These are phyloP conservation scores for Tachina lurida DNA, from an alignment of 2,888 invertebrate species.

Conservation along the genomic window DNA sequence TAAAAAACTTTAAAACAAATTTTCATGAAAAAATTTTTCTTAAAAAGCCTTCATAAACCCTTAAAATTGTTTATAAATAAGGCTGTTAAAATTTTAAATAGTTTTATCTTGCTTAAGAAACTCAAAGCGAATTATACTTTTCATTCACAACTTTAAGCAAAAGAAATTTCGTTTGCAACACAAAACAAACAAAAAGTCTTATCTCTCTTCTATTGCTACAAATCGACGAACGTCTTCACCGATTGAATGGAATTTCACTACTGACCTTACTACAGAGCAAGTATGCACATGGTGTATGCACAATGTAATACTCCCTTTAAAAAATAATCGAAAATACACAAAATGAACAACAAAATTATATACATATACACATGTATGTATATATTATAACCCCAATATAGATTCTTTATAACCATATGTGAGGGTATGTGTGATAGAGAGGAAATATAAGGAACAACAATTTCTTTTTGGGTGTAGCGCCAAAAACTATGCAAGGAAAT, in stretches of 20 bases:
- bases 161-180: neutral
- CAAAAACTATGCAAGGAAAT: conserved; percentile 44
- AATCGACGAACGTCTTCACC: conserved; percentile 46
- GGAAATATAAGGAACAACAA: conserved; percentile 28
- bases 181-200: neutral
- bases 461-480: conserved; percentile 51
- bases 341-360: neutral
- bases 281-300: conserved; percentile 11
- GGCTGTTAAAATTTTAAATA: too few relatives aligned
- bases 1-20: too few relatives aligned
- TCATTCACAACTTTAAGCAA: neutral
- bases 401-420: too few relatives aligned
- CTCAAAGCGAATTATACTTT: too few relatives aligned
- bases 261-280: conserved; percentile 61
- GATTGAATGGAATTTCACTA: conserved; percentile 59
- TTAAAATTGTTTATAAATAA: too few relatives aligned
- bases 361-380: too few relatives aligned
- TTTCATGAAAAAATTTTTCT: too few relatives aligned
- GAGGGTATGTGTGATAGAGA: neutral
- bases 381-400: too few relatives aligned
- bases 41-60: too few relatives aligned
- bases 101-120: too few relatives aligned
- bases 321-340: neutral
- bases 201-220: conserved; percentile 24
- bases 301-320: neutral